phyloP scores from a whole-genome alignment of 2,113 vertebrate genomes.

The Melanocharis versteri region DNA sequence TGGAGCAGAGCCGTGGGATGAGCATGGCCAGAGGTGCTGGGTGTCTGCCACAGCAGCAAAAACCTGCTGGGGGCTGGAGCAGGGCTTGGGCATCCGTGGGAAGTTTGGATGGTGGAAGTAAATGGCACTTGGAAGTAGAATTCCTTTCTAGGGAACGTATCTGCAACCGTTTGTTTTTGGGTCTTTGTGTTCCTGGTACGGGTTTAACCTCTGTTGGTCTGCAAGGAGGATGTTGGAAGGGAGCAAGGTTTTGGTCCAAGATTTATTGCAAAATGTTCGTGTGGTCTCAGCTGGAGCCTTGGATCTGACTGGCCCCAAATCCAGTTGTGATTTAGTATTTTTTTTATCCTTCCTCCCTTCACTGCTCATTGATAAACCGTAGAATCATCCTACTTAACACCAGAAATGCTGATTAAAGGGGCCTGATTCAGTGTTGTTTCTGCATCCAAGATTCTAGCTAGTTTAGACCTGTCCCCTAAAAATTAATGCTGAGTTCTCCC shows the following conservation, averaged over 20 bases:
- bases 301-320: background rate
- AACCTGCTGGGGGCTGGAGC: background rate
- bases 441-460: background rate
- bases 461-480: background rate
- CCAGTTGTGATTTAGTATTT: background rate
- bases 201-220: background rate
- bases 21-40: background rate
- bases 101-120: background rate
- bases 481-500: background rate
- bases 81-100: background rate
- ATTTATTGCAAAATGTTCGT: background rate
- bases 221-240: background rate
- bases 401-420: background rate
- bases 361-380: background rate
- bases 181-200: fast-evolving
- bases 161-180: background rate
- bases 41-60: background rate
- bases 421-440: fast-evolving
- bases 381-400: background rate
- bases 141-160: background rate
- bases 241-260: background rate
- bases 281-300: background rate
- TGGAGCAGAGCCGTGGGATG: background rate
- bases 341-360: background rate
- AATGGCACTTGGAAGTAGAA: fast-evolving